These are phyloP conservation scores for Cricetomys ansorgei DNA, from an alignment of 2,113 vertebrate genomes.

Conservation along the genomic window DNA sequence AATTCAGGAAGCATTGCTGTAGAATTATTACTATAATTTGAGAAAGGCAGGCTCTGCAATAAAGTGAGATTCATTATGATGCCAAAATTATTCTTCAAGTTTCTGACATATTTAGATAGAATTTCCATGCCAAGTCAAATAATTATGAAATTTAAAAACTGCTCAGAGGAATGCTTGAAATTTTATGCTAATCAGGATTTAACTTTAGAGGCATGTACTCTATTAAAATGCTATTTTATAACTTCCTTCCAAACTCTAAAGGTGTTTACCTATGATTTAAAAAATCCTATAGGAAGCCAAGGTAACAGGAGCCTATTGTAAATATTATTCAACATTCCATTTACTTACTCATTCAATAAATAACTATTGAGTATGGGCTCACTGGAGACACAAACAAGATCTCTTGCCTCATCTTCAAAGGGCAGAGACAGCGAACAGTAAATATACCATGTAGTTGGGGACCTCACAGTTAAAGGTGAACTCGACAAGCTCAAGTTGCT, in stretches of 20 bases:
- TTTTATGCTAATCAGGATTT: constrained; percentile 54
- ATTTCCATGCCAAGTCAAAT: constrained; percentile 64
- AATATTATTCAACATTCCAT: not conserved
- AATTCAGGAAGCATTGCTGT: constrained; percentile 62
- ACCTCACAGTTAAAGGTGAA: not conserved
- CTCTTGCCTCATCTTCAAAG: not conserved
- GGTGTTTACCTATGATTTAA: not conserved
- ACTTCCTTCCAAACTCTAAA: constrained; percentile 15
- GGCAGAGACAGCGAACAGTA: not conserved
- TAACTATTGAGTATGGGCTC: not conserved
- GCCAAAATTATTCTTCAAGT: constrained; percentile 72
- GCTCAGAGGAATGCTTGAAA: constrained; percentile 50
- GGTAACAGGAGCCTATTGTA: not conserved
- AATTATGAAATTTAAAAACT: constrained; percentile 71
- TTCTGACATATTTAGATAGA: constrained; percentile 71
- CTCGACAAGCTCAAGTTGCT: not conserved
- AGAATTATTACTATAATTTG: constrained; percentile 67
- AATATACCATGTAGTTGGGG: not conserved
- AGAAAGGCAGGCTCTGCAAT: constrained; percentile 61
- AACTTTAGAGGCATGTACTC: constrained; percentile 32
- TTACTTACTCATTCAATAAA: not conserved
- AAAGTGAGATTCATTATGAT: constrained; percentile 73
- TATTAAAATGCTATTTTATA: constrained; percentile 61
- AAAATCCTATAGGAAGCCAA: not conserved
- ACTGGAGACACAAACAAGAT: not conserved